A percentile compares a stretch with the other conserved stretches of the same genome.
Evolutionary conservation across 2,888 invertebrate genomes (phyloP).

Genomic region (Hydriomena furcata): DNA sequence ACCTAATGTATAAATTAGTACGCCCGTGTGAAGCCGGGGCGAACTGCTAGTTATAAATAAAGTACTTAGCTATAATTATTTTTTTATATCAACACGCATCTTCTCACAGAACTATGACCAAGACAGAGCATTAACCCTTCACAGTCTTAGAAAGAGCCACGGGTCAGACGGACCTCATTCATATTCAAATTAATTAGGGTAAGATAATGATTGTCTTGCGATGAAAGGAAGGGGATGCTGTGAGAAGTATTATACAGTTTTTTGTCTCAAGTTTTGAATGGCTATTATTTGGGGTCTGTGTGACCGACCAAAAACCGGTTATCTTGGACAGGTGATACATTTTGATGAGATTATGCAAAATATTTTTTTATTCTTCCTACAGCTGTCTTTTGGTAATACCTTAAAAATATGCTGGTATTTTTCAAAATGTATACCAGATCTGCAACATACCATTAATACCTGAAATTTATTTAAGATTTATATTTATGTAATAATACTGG

Average conservation of each 20-base stretch:
- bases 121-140: constrained; percentile 19
- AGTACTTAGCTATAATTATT: background rate
- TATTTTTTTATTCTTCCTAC: no score
- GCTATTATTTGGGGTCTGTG: constrained; percentile 11
- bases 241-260: constrained; percentile 19
- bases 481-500: no score
- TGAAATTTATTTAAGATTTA: no score
- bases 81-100: background rate
- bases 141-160: constrained; percentile 36
- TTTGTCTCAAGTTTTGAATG: constrained; percentile 10
- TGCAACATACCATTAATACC: no score
- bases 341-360: no score
- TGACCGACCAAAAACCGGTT: constrained; percentile 10
- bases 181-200: constrained; percentile 65
- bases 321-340: constrained; percentile 7
- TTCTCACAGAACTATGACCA: constrained; percentile 28
- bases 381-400: no score
- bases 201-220: constrained; percentile 54
- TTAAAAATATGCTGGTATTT: no score
- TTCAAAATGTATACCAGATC: no score
- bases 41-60: no score
- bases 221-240: constrained; percentile 40
- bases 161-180: constrained; percentile 45
- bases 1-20: no score
- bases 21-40: no score